Evolutionary conservation across 1,140 invertebrate species (phyloP).

Genomic region (Hormaphis cornu): DNA sequence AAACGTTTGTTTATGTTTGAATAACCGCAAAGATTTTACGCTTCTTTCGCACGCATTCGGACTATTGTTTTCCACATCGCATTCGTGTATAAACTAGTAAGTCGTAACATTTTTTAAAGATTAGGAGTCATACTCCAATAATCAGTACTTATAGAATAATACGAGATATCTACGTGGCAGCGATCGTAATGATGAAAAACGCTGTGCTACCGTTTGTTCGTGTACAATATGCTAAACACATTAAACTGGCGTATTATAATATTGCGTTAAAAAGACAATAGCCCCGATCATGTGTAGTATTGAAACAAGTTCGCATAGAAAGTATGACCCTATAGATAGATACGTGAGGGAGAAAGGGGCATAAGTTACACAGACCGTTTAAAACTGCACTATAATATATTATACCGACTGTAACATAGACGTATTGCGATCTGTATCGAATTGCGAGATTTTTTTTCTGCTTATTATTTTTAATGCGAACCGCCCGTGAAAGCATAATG

Average conservation of each 20-base stretch:
- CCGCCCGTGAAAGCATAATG: constrained; percentile 8
- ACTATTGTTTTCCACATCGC: background rate
- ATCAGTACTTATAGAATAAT: background rate
- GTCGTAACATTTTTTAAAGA: background rate
- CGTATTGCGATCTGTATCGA: constrained; percentile 18
- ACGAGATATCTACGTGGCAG: background rate
- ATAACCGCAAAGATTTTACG: too few species aligned
- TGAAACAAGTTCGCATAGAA: background rate
- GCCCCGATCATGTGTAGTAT: background rate
- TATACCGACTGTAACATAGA: too few species aligned
- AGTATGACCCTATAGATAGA: constrained; percentile 17
- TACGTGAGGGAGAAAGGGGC: constrained; percentile 15
- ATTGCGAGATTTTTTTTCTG: background rate
- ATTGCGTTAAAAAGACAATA: constrained; percentile 19
- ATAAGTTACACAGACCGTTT: constrained; percentile 11
- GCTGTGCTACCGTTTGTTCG: too few species aligned
- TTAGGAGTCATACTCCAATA: background rate
- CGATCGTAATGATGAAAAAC: background rate
- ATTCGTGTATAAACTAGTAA: too few species aligned
- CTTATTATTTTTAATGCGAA: constrained; percentile 10
- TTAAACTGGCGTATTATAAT: background rate
- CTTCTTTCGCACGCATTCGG: too few species aligned
- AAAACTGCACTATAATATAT: background rate
- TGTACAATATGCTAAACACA: background rate
- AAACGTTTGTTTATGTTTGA: too few species aligned